phyloP scores from a whole-genome alignment of 2,113 vertebrate species.

The Eubucco bourcierii region DNA sequence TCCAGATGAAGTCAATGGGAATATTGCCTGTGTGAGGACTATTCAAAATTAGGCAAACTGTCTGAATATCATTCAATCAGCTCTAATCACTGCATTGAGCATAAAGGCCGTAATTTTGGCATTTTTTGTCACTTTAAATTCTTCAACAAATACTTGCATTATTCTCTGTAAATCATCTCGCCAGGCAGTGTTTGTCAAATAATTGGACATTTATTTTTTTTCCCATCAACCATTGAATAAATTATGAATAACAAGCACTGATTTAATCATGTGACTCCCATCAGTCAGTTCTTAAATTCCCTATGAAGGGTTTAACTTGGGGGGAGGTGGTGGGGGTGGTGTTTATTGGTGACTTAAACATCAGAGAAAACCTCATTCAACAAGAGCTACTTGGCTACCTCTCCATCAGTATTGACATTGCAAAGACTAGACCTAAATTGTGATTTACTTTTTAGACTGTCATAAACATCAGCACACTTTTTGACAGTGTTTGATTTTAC shows the following conservation, averaged over 20 bases:
- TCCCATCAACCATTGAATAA: conserved; percentile 69
- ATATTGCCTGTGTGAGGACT: conserved; percentile 64
- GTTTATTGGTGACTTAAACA: conserved; percentile 39
- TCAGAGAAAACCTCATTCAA: conserved; percentile 44
- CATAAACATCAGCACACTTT: too few relatives aligned
- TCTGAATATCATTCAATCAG: conserved; percentile 71
- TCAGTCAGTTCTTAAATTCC: conserved; percentile 60
- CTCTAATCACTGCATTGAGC: conserved; percentile 70
- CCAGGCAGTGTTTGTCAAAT: conserved; percentile 68
- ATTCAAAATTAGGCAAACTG: conserved; percentile 69
- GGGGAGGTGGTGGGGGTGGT: too few relatives aligned
- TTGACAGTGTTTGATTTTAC: conserved; percentile 21
- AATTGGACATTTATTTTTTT: conserved; percentile 63
- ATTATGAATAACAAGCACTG: conserved; percentile 70
- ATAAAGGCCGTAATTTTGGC: conserved; percentile 59
- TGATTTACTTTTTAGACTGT: neutral
- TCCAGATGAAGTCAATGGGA: conserved; percentile 71
- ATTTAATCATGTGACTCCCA: conserved; percentile 62
- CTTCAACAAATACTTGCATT: conserved; percentile 67
- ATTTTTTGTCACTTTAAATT: conserved; percentile 69
- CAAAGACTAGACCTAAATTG: neutral
- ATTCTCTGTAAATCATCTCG: conserved; percentile 66
- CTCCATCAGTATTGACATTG: neutral
- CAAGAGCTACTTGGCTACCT: conserved; percentile 33
- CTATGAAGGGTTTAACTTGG: conserved; percentile 41